Evolutionary conservation across 2,113 vertebrate species (phyloP).

Genomic region (Oreochromis niloticus): DNA sequence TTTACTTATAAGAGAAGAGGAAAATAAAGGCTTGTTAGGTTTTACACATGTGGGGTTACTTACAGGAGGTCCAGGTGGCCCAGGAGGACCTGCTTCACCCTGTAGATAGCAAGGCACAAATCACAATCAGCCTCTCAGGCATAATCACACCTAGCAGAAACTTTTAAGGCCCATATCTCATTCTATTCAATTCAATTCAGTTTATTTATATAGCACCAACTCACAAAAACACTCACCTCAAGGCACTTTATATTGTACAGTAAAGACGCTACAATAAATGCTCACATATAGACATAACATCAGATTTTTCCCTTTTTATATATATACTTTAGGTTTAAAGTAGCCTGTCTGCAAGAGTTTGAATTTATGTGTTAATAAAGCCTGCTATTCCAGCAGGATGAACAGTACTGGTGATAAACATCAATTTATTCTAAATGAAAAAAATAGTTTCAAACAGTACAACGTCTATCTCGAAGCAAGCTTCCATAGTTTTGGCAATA

Average conservation of each 20-base stretch:
- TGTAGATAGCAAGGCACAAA: slow-evolving; percentile 41
- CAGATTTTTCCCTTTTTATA: neutral
- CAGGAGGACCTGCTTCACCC: slow-evolving; percentile 85
- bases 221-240: neutral
- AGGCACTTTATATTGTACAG: neutral
- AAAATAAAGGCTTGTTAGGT: neutral
- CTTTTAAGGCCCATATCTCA: neutral
- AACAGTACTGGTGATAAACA: neutral
- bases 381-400: neutral
- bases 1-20: neutral
- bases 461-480: neutral
- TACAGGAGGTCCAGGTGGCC: slow-evolving; percentile 86
- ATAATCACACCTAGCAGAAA: neutral
- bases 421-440: neutral
- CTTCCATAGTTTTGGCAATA: neutral
- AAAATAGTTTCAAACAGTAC: neutral
- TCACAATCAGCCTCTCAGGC: neutral
- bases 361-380: neutral
- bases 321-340: neutral
- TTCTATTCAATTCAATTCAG: neutral
- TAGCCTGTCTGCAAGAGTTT: neutral
- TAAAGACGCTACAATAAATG: neutral
- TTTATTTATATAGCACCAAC: neutral
- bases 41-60: slow-evolving; percentile 62
- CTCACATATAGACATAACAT: neutral